Base-by-base conservation (phyloP, 1,140 invertebrate genomes). In the Trichogramma pretiosum region DNA sequence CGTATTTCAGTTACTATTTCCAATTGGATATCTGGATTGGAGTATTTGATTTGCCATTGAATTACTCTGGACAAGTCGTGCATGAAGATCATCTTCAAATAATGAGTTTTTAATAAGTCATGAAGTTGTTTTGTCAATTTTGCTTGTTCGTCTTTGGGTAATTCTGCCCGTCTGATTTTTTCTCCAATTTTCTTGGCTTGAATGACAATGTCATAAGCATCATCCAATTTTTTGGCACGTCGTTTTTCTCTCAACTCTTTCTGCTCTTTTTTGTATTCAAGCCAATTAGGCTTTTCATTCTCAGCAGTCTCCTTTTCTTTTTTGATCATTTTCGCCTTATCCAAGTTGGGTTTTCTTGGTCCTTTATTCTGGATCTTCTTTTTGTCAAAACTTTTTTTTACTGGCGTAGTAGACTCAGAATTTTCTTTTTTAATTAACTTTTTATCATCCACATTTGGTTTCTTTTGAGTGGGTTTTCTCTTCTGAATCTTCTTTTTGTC, bases 41-140 rank as follows among this genome's bases (percentile, higher is more conserved):
- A 81, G 63, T 82, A 78, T 61, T 89, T 89, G 1, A 95, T 67
- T 36, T 95, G 69, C 64, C 87, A 91, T 65, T 97, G 90, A 41
- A 96, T 77, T 1, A 96, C 84, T 60, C 93, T 72, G 1, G 87
- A 86, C 24, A 88, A 83, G 59, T 95, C 92, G 68, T 96, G 93
- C 1, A 87, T 81, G 53, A 84, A 78, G 4, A 89, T 81, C 52
- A 93, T 75, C 68, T 83, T 79, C 59, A 77, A 71, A 62, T 84
- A 84, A 41, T 84, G 78, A 1, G 79, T 82, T 62, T 83, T 80
- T 0, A 93, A 64, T 30, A 90, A 61, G 21, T 72, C 60, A 59
- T 85, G 83, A 8, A 94, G 63, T 53, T 91, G 74, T 55, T 80
- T 75, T 44, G 83, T 82, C 22, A 89, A 65, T 46, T 82, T 75